phyloP scores from a whole-genome alignment of 2,113 vertebrate species.

The Equus quagga region DNA sequence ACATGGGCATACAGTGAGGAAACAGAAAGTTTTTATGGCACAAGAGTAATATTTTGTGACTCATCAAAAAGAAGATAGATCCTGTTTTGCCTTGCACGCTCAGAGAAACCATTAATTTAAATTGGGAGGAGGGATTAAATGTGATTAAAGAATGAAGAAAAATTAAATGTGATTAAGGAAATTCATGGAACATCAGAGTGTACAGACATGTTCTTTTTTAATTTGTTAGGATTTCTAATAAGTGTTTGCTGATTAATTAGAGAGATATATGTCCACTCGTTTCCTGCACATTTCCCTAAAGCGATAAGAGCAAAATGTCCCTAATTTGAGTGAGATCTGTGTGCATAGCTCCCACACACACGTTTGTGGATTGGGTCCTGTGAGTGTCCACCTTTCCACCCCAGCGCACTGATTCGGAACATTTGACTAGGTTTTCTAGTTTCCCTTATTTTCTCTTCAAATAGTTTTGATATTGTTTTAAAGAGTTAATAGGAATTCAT shows the following conservation, averaged over 20 bases:
- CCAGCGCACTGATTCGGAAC: neutral
- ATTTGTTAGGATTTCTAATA: neutral
- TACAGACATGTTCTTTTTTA: neutral
- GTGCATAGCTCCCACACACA: neutral
- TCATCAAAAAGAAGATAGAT: neutral
- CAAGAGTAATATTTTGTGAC: neutral
- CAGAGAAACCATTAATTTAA: constrained; percentile 15
- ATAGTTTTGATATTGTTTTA: neutral
- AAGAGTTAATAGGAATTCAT: neutral
- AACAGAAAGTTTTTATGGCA: neutral
- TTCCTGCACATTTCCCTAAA: neutral
- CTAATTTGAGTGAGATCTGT: neutral
- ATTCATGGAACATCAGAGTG: neutral
- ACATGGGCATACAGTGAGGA: neutral
- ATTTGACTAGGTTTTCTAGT: neutral
- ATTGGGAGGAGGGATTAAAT: neutral
- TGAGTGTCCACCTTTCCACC: neutral
- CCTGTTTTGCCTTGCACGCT: neutral
- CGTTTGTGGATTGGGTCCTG: neutral
- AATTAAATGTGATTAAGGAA: neutral
- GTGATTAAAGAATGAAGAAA: neutral
- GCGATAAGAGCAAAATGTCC: neutral
- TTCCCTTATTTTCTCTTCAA: neutral
- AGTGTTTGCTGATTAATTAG: neutral
- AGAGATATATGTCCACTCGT: neutral